Evolutionary conservation across 1,140 invertebrate species (phyloP), one percentile per base, ranked within the genome.

Genomic region (Steinernema feltiae): DNA sequence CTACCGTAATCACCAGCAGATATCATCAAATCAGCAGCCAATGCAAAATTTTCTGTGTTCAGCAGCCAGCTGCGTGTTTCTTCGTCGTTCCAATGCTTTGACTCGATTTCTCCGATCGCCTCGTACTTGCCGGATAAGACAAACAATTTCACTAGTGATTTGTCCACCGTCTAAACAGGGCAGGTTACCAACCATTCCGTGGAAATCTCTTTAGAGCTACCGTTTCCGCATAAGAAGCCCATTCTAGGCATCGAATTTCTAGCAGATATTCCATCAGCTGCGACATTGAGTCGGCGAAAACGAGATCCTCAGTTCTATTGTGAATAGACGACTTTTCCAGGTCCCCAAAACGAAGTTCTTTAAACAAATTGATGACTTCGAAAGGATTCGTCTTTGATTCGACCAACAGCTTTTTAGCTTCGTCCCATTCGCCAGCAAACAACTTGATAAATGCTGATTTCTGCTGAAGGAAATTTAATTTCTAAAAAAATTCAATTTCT

Each of bases 1-100:
- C 53, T 7, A 7, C 7, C 24, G 53, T 15, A 17, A 27, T 63
- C 53, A 15, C 53, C 53, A 3, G 53, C 53, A 3, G 24, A 15
- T 7, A 63, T 3, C 15, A 27, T 63, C 53, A 63, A 27, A 27
- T 63, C 53, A 15, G 53, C 53, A 3, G 24, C 53, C 3, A 63
- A 27, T 7, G 53, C 53, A 27, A 63, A 63, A 3, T 27, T 27
- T 27, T 27, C 53, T 12, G 7, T 7, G 24, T 63, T 63, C 53
- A 63, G 53, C 15, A 63, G 12, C 53, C 53, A 63, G 24, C 53
- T 63, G 2, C 53, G 15, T 3, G 53, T 63, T 27, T 63, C 53
- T 63, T 63, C 53, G 53, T 63, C 53, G 53, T 63, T 63, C 53
- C 53, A 63, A 7, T 41, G 35, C 53, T 63, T 63, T 3, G 53